A percentile compares a stretch with the other conserved stretches of the same genome.
Conservation (phyloP, 30 jellyfish, hydroid and myxozoan genomes). For the Pseudorhiza aurosa region DNA sequence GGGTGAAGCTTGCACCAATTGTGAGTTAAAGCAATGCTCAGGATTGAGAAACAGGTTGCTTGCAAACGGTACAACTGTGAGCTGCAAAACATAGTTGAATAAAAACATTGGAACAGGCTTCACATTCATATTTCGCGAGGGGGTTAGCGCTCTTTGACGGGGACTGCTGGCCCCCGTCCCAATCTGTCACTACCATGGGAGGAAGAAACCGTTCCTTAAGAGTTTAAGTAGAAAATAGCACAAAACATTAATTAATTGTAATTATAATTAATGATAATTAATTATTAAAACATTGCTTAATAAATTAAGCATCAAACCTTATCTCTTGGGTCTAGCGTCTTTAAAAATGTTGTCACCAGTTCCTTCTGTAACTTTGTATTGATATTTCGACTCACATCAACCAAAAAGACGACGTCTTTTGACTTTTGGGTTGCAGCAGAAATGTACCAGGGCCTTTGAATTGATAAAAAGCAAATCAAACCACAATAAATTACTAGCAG, state of each 20-base stretch:
- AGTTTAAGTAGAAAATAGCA: not conserved
- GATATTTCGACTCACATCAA: conserved; percentile 40
- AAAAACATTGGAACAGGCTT: not conserved
- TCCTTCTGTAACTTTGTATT: conserved; percentile 6
- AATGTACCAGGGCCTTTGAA: conserved; percentile 41
- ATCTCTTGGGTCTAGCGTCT: conserved; percentile 44
- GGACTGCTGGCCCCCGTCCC: no score
- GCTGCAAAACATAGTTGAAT: conserved; percentile 1
- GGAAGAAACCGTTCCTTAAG: no score
- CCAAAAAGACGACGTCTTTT: conserved; percentile 42
- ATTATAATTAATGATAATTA: not conserved
- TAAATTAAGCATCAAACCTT: not conserved
- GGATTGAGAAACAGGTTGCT: conserved; percentile 21
- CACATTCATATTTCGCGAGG: not conserved
- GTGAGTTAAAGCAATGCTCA: conserved; percentile 28
- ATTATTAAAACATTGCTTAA: not conserved
- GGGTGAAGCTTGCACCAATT: conserved; percentile 46
- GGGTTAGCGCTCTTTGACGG: no score
- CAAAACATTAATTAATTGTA: not conserved
- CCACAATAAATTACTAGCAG: not conserved
- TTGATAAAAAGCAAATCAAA: not conserved
- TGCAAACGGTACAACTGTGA: conserved; percentile 43
- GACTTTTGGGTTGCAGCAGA: conserved; percentile 55
- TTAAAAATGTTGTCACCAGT: conserved; percentile 30
- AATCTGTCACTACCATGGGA: no score